Evolutionary conservation across 2,113 vertebrate species (phyloP).

Genomic region (Manacus vitellinus): DNA sequence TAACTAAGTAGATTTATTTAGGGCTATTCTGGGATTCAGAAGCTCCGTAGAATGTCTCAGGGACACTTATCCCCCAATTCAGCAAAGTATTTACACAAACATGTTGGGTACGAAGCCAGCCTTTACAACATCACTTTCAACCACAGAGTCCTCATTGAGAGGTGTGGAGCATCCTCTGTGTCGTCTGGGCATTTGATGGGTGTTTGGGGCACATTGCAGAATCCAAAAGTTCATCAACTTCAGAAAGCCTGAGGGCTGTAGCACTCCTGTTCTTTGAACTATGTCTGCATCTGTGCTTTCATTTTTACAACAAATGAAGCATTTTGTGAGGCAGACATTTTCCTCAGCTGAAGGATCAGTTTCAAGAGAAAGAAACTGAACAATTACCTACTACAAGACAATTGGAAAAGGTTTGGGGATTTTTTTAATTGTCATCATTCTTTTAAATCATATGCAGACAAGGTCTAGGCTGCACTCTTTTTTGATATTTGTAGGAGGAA

Average conservation of each 20-base stretch:
- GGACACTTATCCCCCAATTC: neutral
- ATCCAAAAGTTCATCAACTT: neutral
- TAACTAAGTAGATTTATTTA: neutral
- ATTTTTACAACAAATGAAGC: neutral
- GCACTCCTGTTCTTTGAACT: neutral
- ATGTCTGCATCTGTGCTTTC: neutral
- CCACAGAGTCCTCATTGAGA: neutral
- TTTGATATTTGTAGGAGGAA: slow-evolving; percentile 56
- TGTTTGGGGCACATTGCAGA: neutral
- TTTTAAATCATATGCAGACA: neutral
- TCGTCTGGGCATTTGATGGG: fast-evolving
- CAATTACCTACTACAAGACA: fast-evolving
- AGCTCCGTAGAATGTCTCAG: neutral
- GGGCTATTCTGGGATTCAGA: neutral
- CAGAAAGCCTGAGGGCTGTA: neutral
- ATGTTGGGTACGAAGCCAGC: neutral
- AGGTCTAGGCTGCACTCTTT: slow-evolving; percentile 18
- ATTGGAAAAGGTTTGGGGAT: neutral
- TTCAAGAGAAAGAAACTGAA: neutral
- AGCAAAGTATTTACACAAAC: neutral
- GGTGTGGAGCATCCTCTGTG: neutral
- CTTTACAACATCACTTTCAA: neutral
- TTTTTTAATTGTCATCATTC: neutral
- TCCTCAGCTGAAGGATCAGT: neutral
- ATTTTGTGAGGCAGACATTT: neutral